phyloP scores from a whole-genome alignment of 2,113 vertebrate species.

The Rutilus rutilus region DNA sequence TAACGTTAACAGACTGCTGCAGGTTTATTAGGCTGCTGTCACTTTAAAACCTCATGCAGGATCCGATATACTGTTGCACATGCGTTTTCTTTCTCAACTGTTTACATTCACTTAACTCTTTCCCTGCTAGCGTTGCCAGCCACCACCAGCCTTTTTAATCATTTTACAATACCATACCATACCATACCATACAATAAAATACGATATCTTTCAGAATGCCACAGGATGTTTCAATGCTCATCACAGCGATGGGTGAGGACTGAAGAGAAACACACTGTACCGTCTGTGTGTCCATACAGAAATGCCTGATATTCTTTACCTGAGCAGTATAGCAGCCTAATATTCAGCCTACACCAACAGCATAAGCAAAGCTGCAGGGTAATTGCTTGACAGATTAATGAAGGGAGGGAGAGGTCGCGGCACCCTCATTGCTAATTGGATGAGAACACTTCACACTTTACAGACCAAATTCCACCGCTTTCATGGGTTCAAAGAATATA shows the following conservation, averaged over 20 bases:
- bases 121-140: too few relatives aligned
- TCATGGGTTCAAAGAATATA: constrained; percentile 51
- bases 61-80: too few relatives aligned
- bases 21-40: too few relatives aligned
- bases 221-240: background rate
- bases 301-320: constrained; percentile 7
- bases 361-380: constrained; percentile 49
- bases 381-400: constrained; percentile 56
- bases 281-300: constrained; percentile 8
- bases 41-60: too few relatives aligned
- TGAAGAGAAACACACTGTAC: constrained; percentile 12
- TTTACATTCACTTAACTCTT: too few relatives aligned
- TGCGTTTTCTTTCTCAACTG: too few relatives aligned
- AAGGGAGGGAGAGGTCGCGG: constrained; percentile 60
- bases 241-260: background rate
- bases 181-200: too few relatives aligned
- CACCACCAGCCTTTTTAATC: too few relatives aligned
- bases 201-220: background rate
- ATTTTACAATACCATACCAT: too few relatives aligned
- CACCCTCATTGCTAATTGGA: constrained; percentile 66
- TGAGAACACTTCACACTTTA: constrained; percentile 51
- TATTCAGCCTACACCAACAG: constrained; percentile 15
- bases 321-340: background rate
- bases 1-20: too few relatives aligned
- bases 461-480: constrained; percentile 51